A percentile compares a stretch with the other conserved stretches of the same genome.
phyloP scores from a whole-genome alignment of 2,113 vertebrate species.

The Odontophorus gujanensis region DNA sequence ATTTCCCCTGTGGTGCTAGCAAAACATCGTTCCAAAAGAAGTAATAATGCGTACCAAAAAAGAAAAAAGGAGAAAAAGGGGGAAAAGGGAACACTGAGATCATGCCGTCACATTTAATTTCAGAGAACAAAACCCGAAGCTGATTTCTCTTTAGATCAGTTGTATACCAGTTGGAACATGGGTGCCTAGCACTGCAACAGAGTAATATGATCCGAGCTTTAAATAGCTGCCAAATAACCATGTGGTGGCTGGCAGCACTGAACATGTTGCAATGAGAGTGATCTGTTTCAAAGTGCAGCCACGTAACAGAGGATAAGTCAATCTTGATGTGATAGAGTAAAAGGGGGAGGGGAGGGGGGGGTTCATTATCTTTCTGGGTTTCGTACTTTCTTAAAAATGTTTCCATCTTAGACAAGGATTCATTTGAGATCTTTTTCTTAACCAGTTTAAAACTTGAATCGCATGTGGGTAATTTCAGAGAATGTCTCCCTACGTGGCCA shows the following conservation, averaged over 20 bases:
- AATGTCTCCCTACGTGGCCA: background rate
- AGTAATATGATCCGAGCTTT: slow-evolving; percentile 73
- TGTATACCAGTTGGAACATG: slow-evolving; percentile 63
- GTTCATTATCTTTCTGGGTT: slow-evolving; percentile 40
- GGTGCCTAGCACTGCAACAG: slow-evolving; percentile 54
- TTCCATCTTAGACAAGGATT: slow-evolving; percentile 1
- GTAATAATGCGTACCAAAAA: slow-evolving; percentile 18
- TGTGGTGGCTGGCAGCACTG: slow-evolving; percentile 68
- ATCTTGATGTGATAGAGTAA: slow-evolving; percentile 45
- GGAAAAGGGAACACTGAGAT: slow-evolving; percentile 36
- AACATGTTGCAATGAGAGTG: slow-evolving; percentile 59
- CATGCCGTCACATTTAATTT: slow-evolving; percentile 61
- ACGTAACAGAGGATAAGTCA: slow-evolving; percentile 57
- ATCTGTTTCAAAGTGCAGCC: slow-evolving; percentile 73
- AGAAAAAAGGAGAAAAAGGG: background rate
- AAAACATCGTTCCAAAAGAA: slow-evolving; percentile 60
- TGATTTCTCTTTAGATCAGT: slow-evolving; percentile 72
- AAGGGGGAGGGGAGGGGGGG: background rate
- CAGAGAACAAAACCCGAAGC: slow-evolving; percentile 64
- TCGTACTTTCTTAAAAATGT: slow-evolving; percentile 21
- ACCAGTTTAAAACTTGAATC: background rate
- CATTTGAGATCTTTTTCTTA: slow-evolving; percentile 3
- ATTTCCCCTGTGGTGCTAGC: slow-evolving; percentile 61
- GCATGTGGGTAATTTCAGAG: background rate
- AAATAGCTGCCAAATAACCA: slow-evolving; percentile 77